phyloP scores from a whole-genome alignment of 2,888 invertebrate species.

The Ophioninae sp. region DNA sequence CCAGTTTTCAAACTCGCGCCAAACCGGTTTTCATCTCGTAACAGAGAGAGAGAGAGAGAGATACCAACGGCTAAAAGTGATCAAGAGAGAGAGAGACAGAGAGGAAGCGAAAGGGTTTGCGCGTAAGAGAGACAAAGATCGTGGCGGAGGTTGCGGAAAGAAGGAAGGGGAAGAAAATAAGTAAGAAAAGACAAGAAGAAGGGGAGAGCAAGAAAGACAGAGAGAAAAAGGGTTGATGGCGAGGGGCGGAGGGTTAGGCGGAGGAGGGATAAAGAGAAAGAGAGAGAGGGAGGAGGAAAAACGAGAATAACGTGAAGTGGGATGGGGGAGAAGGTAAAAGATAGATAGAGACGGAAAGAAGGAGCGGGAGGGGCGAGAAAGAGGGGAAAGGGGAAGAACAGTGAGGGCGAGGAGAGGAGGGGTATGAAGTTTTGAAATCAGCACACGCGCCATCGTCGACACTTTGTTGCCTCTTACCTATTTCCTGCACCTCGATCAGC shows the following conservation, averaged over 20 bases:
- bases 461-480: slow-evolving; percentile 60
- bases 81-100: neutral
- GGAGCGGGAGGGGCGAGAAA: neutral
- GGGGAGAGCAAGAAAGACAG: too few relatives aligned
- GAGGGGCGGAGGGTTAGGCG: too few relatives aligned
- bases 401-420: too few relatives aligned
- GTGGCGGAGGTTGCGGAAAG: too few relatives aligned
- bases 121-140: too few relatives aligned
- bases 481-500: slow-evolving; percentile 46
- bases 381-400: slow-evolving; percentile 1
- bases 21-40: slow-evolving; percentile 75
- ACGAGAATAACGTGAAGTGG: too few relatives aligned
- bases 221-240: too few relatives aligned
- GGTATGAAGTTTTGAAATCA: slow-evolving; percentile 46
- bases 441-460: slow-evolving; percentile 69
- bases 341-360: slow-evolving; percentile 13
- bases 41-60: slow-evolving; percentile 66
- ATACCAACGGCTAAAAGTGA: slow-evolving; percentile 1
- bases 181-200: too few relatives aligned
- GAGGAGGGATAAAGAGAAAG: too few relatives aligned
- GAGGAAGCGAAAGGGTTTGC: too few relatives aligned
- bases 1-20: slow-evolving; percentile 73
- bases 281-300: neutral
- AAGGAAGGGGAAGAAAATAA: too few relatives aligned
- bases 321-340: neutral